These are phyloP conservation scores for Leucopsar rothschildi DNA, from an alignment of 2,113 vertebrate species.

Conservation along the genomic window DNA sequence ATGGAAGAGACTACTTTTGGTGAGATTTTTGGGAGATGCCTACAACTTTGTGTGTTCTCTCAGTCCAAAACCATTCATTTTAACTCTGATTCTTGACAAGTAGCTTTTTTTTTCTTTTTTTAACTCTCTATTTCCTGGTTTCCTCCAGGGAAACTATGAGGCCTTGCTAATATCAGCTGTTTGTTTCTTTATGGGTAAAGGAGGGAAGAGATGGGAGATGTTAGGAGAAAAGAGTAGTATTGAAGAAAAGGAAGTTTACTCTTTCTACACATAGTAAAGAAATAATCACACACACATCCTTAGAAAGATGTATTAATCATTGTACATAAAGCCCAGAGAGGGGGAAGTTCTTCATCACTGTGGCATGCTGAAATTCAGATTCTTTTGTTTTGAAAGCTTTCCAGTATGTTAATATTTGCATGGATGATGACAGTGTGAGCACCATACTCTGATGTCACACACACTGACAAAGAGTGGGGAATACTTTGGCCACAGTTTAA, in stretches of 20 bases:
- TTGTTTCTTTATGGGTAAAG: not conserved
- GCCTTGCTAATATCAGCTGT: not conserved
- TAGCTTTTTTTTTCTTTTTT: not conserved
- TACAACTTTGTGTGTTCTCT: not conserved
- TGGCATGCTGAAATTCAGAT: not conserved
- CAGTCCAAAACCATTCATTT: not conserved
- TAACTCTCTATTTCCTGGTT: not conserved
- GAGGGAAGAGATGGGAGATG: not conserved
- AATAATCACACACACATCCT: not conserved
- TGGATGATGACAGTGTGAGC: not conserved
- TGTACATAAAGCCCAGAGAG: not conserved
- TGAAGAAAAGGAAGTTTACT: not conserved
- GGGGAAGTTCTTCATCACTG: not conserved
- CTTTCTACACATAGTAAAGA: not conserved
- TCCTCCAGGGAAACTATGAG: not conserved
- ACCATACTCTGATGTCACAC: not conserved
- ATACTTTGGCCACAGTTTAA: not conserved
- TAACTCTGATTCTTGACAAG: not conserved
- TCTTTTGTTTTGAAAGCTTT: not conserved
- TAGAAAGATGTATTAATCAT: not conserved
- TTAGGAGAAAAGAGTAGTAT: not conserved
- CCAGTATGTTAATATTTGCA: not conserved
- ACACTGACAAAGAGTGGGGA: not conserved
- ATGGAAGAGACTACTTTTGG: not conserved
- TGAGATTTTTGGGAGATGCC: not conserved